phyloP scores from a whole-genome alignment of 2,113 vertebrate species.

The Harpagus bidentatus region DNA sequence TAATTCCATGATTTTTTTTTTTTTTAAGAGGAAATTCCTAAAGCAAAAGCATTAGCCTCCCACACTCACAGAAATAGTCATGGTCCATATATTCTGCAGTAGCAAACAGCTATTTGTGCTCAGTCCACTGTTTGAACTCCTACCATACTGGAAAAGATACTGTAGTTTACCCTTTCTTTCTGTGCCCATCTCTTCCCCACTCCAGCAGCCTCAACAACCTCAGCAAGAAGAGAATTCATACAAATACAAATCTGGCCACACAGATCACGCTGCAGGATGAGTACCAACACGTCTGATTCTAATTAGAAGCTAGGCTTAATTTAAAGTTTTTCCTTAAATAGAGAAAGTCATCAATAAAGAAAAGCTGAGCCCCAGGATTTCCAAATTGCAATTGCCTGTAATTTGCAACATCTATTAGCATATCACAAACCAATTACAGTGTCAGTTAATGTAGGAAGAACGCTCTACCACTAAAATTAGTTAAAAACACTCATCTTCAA shows the following conservation, averaged over 20 bases:
- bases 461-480: neutral
- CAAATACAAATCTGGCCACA: neutral
- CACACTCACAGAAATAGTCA: neutral
- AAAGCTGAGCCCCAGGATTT: neutral
- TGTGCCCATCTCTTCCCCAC: neutral
- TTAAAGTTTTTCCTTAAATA: neutral
- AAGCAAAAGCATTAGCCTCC: neutral
- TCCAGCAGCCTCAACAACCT: neutral
- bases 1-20: neutral
- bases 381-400: neutral
- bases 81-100: slow-evolving; percentile 1
- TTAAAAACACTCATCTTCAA: neutral
- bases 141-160: neutral
- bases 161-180: neutral
- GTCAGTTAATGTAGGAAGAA: neutral
- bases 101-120: slow-evolving; percentile 8
- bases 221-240: neutral
- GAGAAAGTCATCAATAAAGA: neutral
- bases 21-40: neutral
- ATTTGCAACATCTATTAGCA: neutral
- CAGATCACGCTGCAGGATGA: neutral
- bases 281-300: neutral
- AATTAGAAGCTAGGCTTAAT: slow-evolving; percentile 9
- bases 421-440: neutral
- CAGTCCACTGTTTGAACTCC: neutral